Evolutionary conservation across 2,113 vertebrate genomes (phyloP).

Genomic region (Cichladusa arquata): DNA sequence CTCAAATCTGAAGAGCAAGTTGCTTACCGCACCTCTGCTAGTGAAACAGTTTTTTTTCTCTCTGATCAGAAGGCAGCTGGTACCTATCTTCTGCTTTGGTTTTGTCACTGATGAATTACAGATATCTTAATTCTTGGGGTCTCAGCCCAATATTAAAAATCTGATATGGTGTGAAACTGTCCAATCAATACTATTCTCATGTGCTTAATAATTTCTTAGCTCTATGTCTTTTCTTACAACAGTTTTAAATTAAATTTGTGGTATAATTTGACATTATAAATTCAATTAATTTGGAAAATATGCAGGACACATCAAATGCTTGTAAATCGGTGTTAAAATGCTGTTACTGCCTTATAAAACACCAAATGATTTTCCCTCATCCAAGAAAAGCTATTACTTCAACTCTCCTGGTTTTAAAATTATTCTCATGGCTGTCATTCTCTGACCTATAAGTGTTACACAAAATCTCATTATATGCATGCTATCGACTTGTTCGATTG

Average conservation of each 20-base stretch:
- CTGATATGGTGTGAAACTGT: background rate
- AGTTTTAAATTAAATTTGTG: slow-evolving; percentile 3
- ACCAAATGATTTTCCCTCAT: background rate
- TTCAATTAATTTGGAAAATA: slow-evolving; percentile 52
- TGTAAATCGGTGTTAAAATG: slow-evolving; percentile 44
- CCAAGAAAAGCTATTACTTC: background rate
- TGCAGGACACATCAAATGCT: background rate
- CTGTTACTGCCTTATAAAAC: slow-evolving; percentile 6
- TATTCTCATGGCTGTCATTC: slow-evolving; percentile 15
- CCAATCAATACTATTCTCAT: background rate
- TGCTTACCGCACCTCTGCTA: background rate
- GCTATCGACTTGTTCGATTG: background rate
- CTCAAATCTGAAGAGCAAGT: background rate
- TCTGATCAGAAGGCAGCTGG: background rate
- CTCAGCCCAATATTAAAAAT: background rate
- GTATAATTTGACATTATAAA: slow-evolving; percentile 12
- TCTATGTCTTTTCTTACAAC: background rate
- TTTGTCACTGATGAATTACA: background rate
- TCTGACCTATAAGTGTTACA: slow-evolving; percentile 23
- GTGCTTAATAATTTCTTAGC: background rate
- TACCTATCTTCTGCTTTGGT: background rate
- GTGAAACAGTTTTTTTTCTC: background rate
- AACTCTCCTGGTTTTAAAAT: slow-evolving; percentile 4
- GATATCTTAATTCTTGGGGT: background rate
- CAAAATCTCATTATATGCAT: slow-evolving; percentile 4